phyloP scores from a whole-genome alignment of 2,888 invertebrate genomes.

The Trichogramma dendrolimi region DNA sequence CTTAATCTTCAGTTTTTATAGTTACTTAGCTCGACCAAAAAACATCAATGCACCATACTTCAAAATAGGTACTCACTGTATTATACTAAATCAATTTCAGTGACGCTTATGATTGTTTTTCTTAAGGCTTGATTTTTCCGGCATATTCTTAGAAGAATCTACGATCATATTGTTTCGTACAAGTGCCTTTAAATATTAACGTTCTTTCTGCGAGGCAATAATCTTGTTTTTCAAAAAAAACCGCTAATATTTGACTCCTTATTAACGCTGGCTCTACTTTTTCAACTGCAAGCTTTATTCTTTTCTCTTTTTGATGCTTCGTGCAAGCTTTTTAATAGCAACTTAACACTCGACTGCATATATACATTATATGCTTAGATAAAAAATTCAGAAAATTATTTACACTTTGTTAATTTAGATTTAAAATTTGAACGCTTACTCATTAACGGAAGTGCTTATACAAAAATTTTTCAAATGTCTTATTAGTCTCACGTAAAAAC shows the following conservation, averaged over 20 bases:
- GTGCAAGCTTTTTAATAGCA: constrained; percentile 21
- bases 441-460: too few species aligned
- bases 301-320: constrained; percentile 20
- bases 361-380: constrained; percentile 16
- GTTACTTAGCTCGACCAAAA: constrained; percentile 37
- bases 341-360: constrained; percentile 14
- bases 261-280: constrained; percentile 29
- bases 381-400: constrained; percentile 15
- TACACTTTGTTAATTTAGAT: constrained; percentile 9
- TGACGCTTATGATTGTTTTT: constrained; percentile 35
- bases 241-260: constrained; percentile 14
- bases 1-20: constrained; percentile 25
- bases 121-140: constrained; percentile 26
- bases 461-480: too few species aligned
- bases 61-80: constrained; percentile 28
- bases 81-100: constrained; percentile 30
- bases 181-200: constrained; percentile 49
- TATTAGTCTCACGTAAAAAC: too few species aligned
- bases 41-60: constrained; percentile 38
- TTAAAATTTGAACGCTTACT: too few species aligned
- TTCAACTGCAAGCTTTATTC: constrained; percentile 29
- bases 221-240: constrained; percentile 27
- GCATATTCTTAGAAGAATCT: constrained; percentile 27
- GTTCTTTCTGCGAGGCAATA: constrained; percentile 38
- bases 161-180: constrained; percentile 42